A percentile compares a stretch with the other conserved stretches of the same genome.
These are phyloP conservation scores for Drosophila yooni DNA, from an alignment of 2,888 invertebrate species.

Conservation along the genomic window DNA sequence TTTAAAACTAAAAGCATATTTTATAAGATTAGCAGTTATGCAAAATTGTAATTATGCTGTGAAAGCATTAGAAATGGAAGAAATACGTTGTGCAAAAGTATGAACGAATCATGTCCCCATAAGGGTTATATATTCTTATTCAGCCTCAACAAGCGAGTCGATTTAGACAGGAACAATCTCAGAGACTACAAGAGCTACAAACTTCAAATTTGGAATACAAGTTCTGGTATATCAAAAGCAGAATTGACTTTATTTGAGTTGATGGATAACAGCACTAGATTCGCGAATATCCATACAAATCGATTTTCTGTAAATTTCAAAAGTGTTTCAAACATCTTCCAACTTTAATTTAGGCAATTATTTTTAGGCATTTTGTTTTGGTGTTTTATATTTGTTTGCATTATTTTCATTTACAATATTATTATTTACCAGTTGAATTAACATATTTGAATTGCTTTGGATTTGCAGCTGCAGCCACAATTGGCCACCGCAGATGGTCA, in stretches of 20 bases:
- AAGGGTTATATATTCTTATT: background rate
- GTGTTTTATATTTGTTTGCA: background rate
- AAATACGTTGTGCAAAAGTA: too few species aligned
- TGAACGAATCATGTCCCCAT: too few species aligned
- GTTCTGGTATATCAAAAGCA: background rate
- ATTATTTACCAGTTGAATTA: background rate
- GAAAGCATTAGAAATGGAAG: too few species aligned
- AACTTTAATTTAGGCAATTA: background rate
- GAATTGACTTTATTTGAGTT: background rate
- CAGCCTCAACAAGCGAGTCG: background rate
- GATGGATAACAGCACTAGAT: background rate
- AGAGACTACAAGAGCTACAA: background rate
- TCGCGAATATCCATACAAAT: background rate
- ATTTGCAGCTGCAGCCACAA: conserved; percentile 82
- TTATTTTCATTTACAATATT: background rate
- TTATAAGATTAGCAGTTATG: background rate
- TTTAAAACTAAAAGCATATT: background rate
- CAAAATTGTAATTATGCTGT: too few species aligned
- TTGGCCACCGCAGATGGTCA: conserved; percentile 85
- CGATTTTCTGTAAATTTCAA: background rate
- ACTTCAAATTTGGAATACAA: background rate
- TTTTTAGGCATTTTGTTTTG: background rate
- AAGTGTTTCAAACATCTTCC: background rate
- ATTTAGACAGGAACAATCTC: background rate
- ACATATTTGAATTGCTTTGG: conserved; percentile 1